Evolutionary conservation across 2,113 vertebrate species (phyloP), one percentile per base, ranked within the genome.

Genomic region (Trogon surrucura): DNA sequence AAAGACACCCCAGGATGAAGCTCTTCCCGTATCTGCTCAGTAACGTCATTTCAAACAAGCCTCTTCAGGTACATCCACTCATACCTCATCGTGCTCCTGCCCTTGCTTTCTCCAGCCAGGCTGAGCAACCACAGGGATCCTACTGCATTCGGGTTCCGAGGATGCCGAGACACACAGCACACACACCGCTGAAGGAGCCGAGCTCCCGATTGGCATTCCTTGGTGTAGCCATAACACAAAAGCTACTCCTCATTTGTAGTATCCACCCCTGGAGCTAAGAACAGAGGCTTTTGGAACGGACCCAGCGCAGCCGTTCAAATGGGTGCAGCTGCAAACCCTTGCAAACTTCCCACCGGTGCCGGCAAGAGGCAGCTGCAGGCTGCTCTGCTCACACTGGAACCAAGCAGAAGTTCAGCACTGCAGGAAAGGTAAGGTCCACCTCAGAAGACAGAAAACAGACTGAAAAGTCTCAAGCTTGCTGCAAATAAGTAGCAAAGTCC

Each of bases 251-350:
- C 9, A 60, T 32, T 17, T 23, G 48, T 48, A 18, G 48, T 0
- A 11, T 80, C 79, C 60, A 78, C 17, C 58, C 48, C 64, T 67
- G 64, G 86, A 80, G 73, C 70, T 54, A 85, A 72, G 53, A 66
- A 0, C 56, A 32, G 61, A 79, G 69, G 32, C 57, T 92, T 66
- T 6, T 77, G 92, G 92, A 94, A 84, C 0, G 1, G 82, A 30
- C 48, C 38, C 58, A 19, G 16, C 1, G 22, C 65, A 88, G 79
- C 30, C 60, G 11, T 48, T 48, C 44, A 73, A 57, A 71, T 0
- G 34, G 81, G 82, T 57, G 70, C 84, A 91, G 94, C 88, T 93
- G 88, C 94, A 85, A 91, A 60, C n/a, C 69, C 64, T 47, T 23
- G 15, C 13, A 22, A 83, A 2, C 44, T 53, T 87, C 86, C 78